Base-by-base conservation (phyloP, 2,797 vertebrate genomes). In the Arrhamphus sclerolepis region DNA sequence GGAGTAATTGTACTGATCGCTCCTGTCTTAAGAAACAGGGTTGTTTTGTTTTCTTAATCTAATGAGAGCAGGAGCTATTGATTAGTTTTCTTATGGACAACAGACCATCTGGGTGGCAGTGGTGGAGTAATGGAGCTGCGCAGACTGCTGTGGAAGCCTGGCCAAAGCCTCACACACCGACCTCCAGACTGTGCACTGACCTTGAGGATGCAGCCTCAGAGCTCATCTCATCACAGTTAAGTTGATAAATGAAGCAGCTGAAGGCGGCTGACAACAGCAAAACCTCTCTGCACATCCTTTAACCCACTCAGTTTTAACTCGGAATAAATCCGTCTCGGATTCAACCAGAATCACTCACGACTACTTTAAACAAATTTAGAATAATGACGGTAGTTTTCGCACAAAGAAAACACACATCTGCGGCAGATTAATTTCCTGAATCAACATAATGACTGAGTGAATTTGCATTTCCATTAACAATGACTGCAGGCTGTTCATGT, bases 181-280 rank as follows among this genome's bases (percentile, higher is more conserved):
- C 85, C 81, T 80, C 72, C 56, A 77, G 48, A 75, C 29, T 52
- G 65, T 21, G 65, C 1, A 46, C 14, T 58, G 77, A 85, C 87
- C 83, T 85, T 84, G 85, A 56, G 62, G 49, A 26, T 4, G 55
- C 62, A 50, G 77, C 77, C 70, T 70, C 56, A 11, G 62, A 78
- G 79, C 81, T 80, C 70, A 68, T 82, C 74, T 74, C 78, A 66
- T 77, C 76, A 74, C 69, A 24, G 66, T 75, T 65, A 59, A 69
- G 63, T 78, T 84, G 78, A 78, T 75, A 53, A 78, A 77, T 72
- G 78, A 56, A 21, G 59, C 43, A 60, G 75, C 56, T 75, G 0
- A 75, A 66, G 59, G 61, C 24, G 21, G 38, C 67, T 26, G 73
- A 71, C 39, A 38, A 66, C 56, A 53, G 46, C 24, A 47, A 8